phyloP scores from a whole-genome alignment of 2,113 vertebrate genomes.

The Aphyosemion australe region DNA sequence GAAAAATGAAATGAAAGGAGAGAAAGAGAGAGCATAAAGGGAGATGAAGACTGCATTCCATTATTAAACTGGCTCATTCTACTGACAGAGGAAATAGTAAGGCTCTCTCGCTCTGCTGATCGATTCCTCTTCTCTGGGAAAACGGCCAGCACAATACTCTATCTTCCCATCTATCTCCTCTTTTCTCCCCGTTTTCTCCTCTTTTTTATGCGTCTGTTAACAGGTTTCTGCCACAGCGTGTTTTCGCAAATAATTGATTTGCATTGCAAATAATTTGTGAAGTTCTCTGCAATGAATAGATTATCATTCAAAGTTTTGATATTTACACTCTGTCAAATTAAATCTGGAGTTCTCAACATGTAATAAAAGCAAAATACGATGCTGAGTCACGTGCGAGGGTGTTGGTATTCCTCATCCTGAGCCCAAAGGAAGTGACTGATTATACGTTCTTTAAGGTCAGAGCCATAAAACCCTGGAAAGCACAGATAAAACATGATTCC shows the following conservation, averaged over 20 bases:
- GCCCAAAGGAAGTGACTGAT: conserved; percentile 41
- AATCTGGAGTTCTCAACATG: conserved; percentile 41
- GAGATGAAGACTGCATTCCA: conserved; percentile 64
- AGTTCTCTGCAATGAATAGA: conserved; percentile 48
- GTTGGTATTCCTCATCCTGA: neutral
- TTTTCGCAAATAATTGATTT: conserved; percentile 68
- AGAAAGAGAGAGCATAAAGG: conserved; percentile 24
- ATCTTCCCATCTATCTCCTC: conserved; percentile 32
- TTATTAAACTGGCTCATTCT: conserved; percentile 65
- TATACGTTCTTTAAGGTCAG: conserved; percentile 63
- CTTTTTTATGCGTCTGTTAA: conserved; percentile 39
- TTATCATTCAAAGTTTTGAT: conserved; percentile 58
- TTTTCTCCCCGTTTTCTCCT: conserved; percentile 26
- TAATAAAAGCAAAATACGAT: conserved; percentile 59
- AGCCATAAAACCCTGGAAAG: conserved; percentile 62
- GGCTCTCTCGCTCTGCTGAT: conserved; percentile 52
- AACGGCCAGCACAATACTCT: conserved; percentile 58
- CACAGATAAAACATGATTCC: conserved; percentile 63
- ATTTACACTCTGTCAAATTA: conserved; percentile 35
- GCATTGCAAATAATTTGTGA: conserved; percentile 53
- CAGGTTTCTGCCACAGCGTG: conserved; percentile 43
- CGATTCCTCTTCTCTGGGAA: conserved; percentile 63
- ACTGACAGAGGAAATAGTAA: conserved; percentile 60
- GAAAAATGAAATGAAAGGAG: conserved; percentile 40
- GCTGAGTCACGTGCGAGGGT: conserved; percentile 43